Evolutionary conservation across 2,797 vertebrate species (phyloP).

Genomic region (Pipistrellus nathusii): DNA sequence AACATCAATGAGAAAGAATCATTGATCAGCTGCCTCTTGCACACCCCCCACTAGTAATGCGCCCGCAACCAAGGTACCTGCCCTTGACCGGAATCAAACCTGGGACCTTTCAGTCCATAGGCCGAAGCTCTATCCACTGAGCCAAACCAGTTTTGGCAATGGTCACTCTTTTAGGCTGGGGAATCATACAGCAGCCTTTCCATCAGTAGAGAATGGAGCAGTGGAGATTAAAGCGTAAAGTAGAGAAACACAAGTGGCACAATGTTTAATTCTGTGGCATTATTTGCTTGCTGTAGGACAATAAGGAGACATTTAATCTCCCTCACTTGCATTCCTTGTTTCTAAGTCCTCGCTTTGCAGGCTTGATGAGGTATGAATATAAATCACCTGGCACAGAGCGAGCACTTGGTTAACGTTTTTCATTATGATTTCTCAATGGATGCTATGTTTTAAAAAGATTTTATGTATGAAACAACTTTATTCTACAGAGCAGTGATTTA

Average conservation of each 20-base stretch:
- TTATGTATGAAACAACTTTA: conserved; percentile 31
- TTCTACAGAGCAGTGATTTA: conserved; percentile 61
- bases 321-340: neutral
- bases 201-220: neutral
- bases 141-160: too few species aligned
- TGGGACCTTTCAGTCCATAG: too few species aligned
- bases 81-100: too few species aligned
- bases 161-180: neutral
- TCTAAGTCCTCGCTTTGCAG: neutral
- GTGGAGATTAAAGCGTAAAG: neutral
- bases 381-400: neutral
- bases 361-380: neutral
- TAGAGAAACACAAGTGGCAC: neutral
- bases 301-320: neutral
- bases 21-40: too few species aligned
- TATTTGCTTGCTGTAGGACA: neutral
- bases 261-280: neutral
- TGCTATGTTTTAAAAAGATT: conserved; percentile 22
- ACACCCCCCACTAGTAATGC: too few species aligned
- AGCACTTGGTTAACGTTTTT: conserved; percentile 20
- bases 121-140: too few species aligned
- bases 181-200: neutral
- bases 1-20: too few species aligned
- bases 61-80: too few species aligned
- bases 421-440: conserved; percentile 39